Conservation (phyloP, 92 coral and sea anemone species). For the Paragorgia papillata region DNA sequence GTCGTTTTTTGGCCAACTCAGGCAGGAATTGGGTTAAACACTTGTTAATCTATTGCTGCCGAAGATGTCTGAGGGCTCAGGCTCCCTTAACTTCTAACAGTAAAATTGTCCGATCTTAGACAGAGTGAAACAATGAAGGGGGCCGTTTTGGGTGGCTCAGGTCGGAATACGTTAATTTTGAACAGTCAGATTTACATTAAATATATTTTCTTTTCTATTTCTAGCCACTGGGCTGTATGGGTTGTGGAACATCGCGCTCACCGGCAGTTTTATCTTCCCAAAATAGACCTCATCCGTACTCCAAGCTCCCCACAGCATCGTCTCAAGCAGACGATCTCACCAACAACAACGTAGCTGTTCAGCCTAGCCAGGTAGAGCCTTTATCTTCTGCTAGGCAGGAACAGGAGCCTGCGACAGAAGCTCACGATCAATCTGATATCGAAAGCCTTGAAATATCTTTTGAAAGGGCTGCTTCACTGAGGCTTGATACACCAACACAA, state of each 20-base stretch:
- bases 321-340: not conserved
- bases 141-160: too few relatives aligned
- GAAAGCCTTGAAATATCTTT: conserved; percentile 54
- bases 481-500: conserved; percentile 69
- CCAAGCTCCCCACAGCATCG: not conserved
- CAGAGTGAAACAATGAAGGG: too few relatives aligned
- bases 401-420: not conserved
- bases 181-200: too few relatives aligned
- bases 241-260: conserved; percentile 92
- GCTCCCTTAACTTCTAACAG: too few relatives aligned
- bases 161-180: too few relatives aligned
- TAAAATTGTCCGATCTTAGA: too few relatives aligned
- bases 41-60: too few relatives aligned
- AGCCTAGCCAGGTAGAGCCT: not conserved
- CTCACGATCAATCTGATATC: conserved; percentile 4
- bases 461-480: conserved; percentile 88
- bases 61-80: too few relatives aligned
- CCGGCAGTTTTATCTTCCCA: conserved; percentile 47
- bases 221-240: conserved; percentile 70
- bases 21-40: too few relatives aligned
- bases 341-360: not conserved
- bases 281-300: not conserved
- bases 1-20: too few relatives aligned
- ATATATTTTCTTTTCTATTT: not conserved
- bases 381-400: not conserved